Percentiles rank a stretch among this genome's conserved stretches.
Evolutionary conservation across 2,113 vertebrate genomes (phyloP).

Genomic region (Limnothrissa miodon): DNA sequence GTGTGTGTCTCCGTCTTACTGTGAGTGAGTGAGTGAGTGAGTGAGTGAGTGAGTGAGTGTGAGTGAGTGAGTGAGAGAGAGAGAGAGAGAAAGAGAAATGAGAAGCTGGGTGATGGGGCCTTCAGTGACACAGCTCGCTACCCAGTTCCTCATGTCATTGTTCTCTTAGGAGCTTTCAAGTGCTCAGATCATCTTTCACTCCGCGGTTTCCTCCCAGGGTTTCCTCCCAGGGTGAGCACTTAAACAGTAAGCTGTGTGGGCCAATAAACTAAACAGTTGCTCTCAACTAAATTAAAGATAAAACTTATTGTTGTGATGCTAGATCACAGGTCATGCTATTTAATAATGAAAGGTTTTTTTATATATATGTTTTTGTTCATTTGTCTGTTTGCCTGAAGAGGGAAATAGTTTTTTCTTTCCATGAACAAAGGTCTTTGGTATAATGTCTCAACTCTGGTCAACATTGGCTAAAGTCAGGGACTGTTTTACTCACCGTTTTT

Average conservation of each 20-base stretch:
- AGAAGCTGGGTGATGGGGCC: neutral
- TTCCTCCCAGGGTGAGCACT: neutral
- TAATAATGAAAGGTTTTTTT: neutral
- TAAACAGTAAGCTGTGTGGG: neutral
- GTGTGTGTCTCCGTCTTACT: too few species aligned
- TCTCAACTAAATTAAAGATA: neutral
- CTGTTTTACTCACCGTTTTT: slow-evolving; percentile 85
- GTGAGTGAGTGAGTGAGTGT: neutral
- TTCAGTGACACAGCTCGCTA: neutral
- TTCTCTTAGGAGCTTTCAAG: neutral
- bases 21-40: too few species aligned
- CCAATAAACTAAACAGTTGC: neutral
- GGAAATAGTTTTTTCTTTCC: neutral
- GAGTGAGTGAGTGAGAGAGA: neutral
- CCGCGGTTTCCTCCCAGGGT: neutral
- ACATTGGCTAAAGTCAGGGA: neutral
- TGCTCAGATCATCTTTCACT: neutral
- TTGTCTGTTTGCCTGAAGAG: too few species aligned
- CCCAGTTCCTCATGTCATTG: neutral
- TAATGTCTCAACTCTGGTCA: neutral
- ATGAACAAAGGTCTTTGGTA: neutral
- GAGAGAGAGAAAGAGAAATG: neutral
- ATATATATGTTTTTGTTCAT: neutral
- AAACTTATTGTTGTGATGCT: neutral
- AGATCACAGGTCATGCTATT: neutral